Base-by-base conservation (phyloP, 2,113 vertebrate species). In the Puffinus mauretanicus region DNA sequence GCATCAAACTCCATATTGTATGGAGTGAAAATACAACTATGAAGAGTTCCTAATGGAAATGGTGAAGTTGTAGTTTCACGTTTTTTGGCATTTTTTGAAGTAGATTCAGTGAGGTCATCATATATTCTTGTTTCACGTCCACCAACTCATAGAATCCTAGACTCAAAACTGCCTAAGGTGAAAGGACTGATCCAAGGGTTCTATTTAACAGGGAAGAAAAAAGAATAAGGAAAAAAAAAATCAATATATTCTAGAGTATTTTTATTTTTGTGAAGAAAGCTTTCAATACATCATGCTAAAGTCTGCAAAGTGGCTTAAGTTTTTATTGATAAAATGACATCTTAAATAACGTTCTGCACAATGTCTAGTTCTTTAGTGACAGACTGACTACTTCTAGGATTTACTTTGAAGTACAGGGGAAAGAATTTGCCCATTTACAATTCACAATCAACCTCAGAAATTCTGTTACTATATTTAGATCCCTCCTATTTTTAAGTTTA, bases 251-350 rank as follows among this genome's bases (percentile, higher is more conserved):
- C 88, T 85, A 65, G n/a, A 70, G 40, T 72, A 93, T 91, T 96
- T 97, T 96, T 96, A 93, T 93, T 96, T 97, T 88, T 91, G 47
- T 91, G 77, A 91, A 96, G 70, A 95, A 97, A 95, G 61, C 67
- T 96, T 90, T 97, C 96, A 94, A 83, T 88, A 94, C 0, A 5
- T 83, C 86, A 78, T 40, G 36, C 49, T 70, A 62, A 92, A 88
- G 24, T 72, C 78, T 57, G 55, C n/a, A 52, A 95, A 96, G 72
- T 82, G 72, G 77, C 42, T 87, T 60, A 93, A 67, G 54, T 88
- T 93, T 96, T 61, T 94, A 92, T 81, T 75, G 91, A 82, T 87
- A 88, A 94, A 96, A 85, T 76, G 73, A 89, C 89, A 95, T 66
- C 78, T 91, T 93, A 93, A 94, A 93, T 94, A 93, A 83, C 0